Evolutionary conservation across 2,113 vertebrate species (phyloP), one percentile per base, ranked within the genome.

Genomic region (Lagenorhynchus albirostris): DNA sequence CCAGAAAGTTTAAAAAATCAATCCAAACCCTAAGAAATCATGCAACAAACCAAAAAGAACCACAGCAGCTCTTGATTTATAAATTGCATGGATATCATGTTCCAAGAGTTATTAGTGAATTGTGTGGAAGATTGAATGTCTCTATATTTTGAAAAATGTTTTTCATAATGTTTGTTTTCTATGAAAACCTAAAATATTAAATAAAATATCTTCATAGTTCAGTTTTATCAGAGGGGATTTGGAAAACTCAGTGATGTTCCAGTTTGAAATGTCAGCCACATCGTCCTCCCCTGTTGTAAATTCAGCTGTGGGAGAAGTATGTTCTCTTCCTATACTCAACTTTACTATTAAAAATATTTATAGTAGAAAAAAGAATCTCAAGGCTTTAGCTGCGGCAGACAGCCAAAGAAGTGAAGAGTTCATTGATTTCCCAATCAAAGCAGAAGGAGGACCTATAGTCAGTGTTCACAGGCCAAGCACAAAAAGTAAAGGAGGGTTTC

Each of bases 21-120:
- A 83, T 91, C 6, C 26, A 86, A 97, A 91, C 58, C 62, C 79
- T 86, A 95, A 95, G 23, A 96, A 88, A 85, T 18, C 62, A 13
- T 65, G 17, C 25, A 84, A 74, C 58, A 55, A 86, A 65, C 55
- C 38, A 80, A 53, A 76, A 91, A 84, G 38, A 71, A 47, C 2
- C 21, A 83, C 47, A 2, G 5, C 25, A 41, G 17, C 33, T 58
- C 58, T 58, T 82, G 8, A 38, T 77, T 82, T 91, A 55, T 36
- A 91, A 95, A 83, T 38, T 81, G 33, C n/a, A 55, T 44, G 36
- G 26, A 13, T 47, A 31, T n/a, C 65, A 10, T 50, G 12, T 47
- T 71, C 62, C 20, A 33, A 55, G 5, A 47, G 23, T 84, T 50
- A 29, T 73, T 91, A 71, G 55, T 68, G 79, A 96, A 70, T 73